Evolutionary conservation across 2,888 invertebrate species (phyloP), one percentile per base, ranked within the genome.

Genomic region (Philaethria dido): DNA sequence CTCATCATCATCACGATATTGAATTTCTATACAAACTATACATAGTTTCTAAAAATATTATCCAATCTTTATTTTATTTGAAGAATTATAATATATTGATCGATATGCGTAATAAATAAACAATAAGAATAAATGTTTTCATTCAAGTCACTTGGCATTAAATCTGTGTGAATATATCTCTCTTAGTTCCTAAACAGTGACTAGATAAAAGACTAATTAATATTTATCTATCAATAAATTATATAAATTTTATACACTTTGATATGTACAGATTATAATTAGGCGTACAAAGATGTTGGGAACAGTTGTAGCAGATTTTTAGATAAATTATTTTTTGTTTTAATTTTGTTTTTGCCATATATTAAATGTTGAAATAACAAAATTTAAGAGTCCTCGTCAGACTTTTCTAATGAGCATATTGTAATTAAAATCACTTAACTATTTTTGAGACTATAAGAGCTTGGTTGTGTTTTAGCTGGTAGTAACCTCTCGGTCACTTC

Each of bases 361-460:
- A 22, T 22, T 14, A 29, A 16, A 9, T 52, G 3, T 52, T 20
- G 48, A 39, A 42, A 22, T 11, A 65, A 66, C 57, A 69, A 74
- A 72, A 70, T 68, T 45, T 39, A 54, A 71, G 67, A 73, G 67
- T 70, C 65, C 68, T 71, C 69, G 72, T 73, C 75, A 77, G 75
- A 77, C 75, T 86, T 84, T 78, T 72, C 83, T 86, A 86, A 84
- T 89, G 89, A 91, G 88, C 89, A 89, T 77, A 80, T 74, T 85
- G 85, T 84, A 88, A 85, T 87, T 76, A 73, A 74, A 71, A 71
- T 66, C 64, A 79, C 77, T 84, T 91, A 92, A 80, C 85, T 88
- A 78, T 90, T 94, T 79, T 95, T 94, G 74, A 95, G 89, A 68
- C 95, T 95, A 68, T 94, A 93, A 6, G 95, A 94, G 76, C 95